Base-by-base conservation (phyloP, 1,140 invertebrate species). In the Samia ricini region DNA sequence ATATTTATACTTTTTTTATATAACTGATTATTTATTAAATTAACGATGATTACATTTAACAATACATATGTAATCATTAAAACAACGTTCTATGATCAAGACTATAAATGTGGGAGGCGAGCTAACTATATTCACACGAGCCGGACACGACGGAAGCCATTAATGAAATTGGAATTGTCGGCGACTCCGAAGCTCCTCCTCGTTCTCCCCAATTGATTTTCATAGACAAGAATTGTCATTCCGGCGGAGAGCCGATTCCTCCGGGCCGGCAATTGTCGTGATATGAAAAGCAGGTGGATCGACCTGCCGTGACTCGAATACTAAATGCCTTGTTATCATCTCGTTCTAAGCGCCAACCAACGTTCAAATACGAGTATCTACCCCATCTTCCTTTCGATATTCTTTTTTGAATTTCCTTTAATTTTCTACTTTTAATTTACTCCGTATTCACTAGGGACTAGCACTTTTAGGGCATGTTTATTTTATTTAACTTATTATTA, bases 231-330 rank as follows among this genome's bases (percentile, higher is more conserved):
- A 82, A 83, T 83, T 79, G 79, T 83, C 78, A 83, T 85, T 85
- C 81, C 71, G 71, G 56, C 60, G 42, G 74, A 81, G 78, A 83
- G 76, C 71, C 76, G 74, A 80, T 74, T 79, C 76, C 78, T 75
- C 66, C 66, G 77, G 81, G 81, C 73, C 77, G 75, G 80, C 83
- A 85, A 87, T 82, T 76, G 81, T 81, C 82, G 80, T 85, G 79
- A 83, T 83, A 88, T 88, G 80, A 88, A 88, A 88, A 84, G 80
- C 85, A 85, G 81, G 81, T 83, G 80, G 82, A 85, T 85, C 77
- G 80, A 78, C 73, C 71, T 74, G 74, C 63, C 83, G 77, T 81
- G 80, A 66, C 68, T 83, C 60, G 85, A 88, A 88, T 88, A 87
- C 78, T 85, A 87, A 87, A 78, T 66, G 69, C 71, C 83, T 84